Percentiles rank a stretch among this genome's conserved stretches.
Evolutionary conservation across 1,140 invertebrate species (phyloP).

Genomic region (Oreohelix idahoensis): DNA sequence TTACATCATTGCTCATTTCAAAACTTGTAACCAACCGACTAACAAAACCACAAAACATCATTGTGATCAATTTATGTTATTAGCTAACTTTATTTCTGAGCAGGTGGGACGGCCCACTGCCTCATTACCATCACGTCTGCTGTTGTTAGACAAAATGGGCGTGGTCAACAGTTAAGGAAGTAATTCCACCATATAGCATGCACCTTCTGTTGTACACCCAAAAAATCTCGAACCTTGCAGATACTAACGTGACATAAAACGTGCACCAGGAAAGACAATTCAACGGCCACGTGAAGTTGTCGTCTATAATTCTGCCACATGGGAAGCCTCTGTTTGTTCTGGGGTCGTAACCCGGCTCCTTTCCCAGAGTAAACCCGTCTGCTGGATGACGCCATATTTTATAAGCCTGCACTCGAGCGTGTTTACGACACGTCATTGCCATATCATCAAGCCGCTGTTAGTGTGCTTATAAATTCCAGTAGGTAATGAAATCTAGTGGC

Average conservation of each 20-base stretch:
- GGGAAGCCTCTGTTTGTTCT: background rate
- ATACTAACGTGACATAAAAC: background rate
- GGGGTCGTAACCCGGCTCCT: conserved; percentile 1
- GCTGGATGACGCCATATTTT: conserved; percentile 3
- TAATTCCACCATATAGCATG: too few relatives aligned
- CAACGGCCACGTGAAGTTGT: background rate
- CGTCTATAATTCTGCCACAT: conserved; percentile 24
- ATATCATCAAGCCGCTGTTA: background rate
- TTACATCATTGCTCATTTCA: too few relatives aligned
- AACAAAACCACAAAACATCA: too few relatives aligned
- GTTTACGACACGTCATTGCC: conserved; percentile 9
- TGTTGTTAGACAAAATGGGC: too few relatives aligned
- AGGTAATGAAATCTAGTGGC: background rate
- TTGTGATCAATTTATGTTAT: too few relatives aligned
- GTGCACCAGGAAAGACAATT: background rate
- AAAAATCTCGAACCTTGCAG: background rate
- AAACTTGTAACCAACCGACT: too few relatives aligned
- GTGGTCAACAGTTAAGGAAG: too few relatives aligned
- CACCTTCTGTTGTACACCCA: too few relatives aligned
- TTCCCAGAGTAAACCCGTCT: conserved; percentile 1
- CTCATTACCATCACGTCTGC: too few relatives aligned
- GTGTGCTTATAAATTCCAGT: background rate
- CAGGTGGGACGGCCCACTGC: too few relatives aligned
- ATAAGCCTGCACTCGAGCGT: background rate
- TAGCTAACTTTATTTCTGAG: too few relatives aligned